These are phyloP conservation scores for Oreochromis aureus DNA, from an alignment of 2,113 vertebrate species.

Conservation along the genomic window DNA sequence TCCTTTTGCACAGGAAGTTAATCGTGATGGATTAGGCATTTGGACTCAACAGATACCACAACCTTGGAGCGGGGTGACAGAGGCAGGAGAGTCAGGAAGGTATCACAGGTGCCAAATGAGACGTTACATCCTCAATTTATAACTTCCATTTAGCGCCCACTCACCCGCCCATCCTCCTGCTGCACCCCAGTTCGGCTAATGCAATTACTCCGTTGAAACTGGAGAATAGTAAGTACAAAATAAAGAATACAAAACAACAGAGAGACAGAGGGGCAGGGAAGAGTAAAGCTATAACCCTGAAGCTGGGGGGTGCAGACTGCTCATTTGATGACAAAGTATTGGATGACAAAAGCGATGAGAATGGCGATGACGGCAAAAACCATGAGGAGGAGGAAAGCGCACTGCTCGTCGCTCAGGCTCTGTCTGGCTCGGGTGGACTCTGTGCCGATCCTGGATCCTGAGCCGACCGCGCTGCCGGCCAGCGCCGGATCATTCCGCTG, in stretches of 20 bases:
- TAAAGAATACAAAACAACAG: constrained; percentile 44
- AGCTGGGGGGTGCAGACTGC: constrained; percentile 22
- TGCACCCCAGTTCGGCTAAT: background rate
- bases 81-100: constrained; percentile 18
- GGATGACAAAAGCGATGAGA: constrained; percentile 94
- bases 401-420: constrained; percentile 90
- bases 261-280: background rate
- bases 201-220: constrained; percentile 23
- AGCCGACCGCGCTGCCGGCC: constrained; percentile 59
- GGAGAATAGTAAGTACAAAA: constrained; percentile 37
- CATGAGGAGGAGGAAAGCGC: constrained; percentile 91
- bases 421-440: constrained; percentile 74
- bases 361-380: constrained; percentile 92
- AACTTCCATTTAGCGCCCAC: background rate
- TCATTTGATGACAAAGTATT: constrained; percentile 99
- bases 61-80: background rate
- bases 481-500: constrained; percentile 75
- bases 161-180: background rate
- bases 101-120: constrained; percentile 3
- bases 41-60: background rate
- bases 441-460: constrained; percentile 66
- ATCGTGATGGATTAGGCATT: constrained; percentile 11
- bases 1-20: constrained; percentile 22
- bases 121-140: background rate
- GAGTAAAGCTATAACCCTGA: constrained; percentile 66